These are phyloP conservation scores for Pseudorhiza aurosa DNA, from an alignment of 30 jellyfish, hydroid and myxozoan genomes.

Conservation along the genomic window DNA sequence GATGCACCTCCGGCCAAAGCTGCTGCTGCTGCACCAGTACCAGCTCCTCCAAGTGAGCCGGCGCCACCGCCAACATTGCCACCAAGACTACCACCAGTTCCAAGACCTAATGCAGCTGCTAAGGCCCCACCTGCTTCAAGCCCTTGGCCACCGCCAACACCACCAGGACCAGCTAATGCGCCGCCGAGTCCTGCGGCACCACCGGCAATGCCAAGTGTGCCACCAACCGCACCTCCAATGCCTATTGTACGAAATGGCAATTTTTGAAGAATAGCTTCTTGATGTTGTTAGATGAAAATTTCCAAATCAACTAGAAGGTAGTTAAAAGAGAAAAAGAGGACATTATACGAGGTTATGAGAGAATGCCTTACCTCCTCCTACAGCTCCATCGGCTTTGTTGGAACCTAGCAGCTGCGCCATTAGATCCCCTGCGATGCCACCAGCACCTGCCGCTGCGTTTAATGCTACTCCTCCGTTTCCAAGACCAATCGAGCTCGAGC, in stretches of 20 bases:
- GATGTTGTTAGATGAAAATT: background rate
- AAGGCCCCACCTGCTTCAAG: conserved; percentile 82
- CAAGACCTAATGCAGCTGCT: conserved; percentile 72
- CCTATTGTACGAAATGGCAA: background rate
- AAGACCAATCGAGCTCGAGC: conserved; percentile 85
- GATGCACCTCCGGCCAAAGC: conserved; percentile 82
- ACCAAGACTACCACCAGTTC: conserved; percentile 85
- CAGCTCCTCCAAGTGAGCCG: conserved; percentile 76
- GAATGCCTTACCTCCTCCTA: conserved; percentile 58
- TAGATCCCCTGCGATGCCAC: conserved; percentile 79
- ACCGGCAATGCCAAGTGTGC: conserved; percentile 74
- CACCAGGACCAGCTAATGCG: conserved; percentile 70
- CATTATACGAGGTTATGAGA: no score
- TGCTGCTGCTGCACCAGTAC: conserved; percentile 72
- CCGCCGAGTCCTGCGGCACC: conserved; percentile 77
- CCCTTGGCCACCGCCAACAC: conserved; percentile 80
- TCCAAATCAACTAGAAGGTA: no score
- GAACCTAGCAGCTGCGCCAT: conserved; percentile 72
- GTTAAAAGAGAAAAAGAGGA: no score
- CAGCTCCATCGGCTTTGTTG: conserved; percentile 54
- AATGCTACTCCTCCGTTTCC: conserved; percentile 87
- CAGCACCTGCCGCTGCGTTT: conserved; percentile 88
- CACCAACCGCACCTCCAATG: conserved; percentile 63
- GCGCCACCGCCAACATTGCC: conserved; percentile 89
- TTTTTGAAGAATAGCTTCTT: background rate